Base-by-base conservation (phyloP, 2,113 vertebrate species). In the Chamaea fasciata region DNA sequence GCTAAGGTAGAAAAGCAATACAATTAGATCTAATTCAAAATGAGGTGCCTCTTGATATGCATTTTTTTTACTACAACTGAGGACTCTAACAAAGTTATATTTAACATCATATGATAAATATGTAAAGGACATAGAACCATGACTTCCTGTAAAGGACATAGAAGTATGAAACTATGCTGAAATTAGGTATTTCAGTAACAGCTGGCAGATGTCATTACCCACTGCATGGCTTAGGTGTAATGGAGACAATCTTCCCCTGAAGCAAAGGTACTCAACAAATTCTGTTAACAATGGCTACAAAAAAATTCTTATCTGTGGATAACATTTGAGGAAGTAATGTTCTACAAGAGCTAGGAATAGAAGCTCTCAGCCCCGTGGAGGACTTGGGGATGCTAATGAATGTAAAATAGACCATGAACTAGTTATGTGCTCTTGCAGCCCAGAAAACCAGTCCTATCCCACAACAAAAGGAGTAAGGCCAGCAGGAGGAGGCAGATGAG, bases 401-500 rank as follows among this genome's bases (percentile, higher is more conserved):
- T n/a, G 6, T 55, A 33, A 79, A 90, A 41, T 15, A 15, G 10
- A 12, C 41, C 28, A 8, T 35, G 24, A 76, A 11, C 21, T 8
- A 2, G 10, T 27, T 39, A 35, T 7, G 13, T 28, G 13, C 3
- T 12, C 11, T 68, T 28, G 19, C 14, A 83, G 24, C 4, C 37
- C 28, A 44, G 28, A 69, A 73, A 74, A 39, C 5, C 11, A 63
- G 2, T 3, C 6, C 2, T 18, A 21, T 6, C 2, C 9, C 84
- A 4, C 22, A 55, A 33, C 19, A 81, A 84, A 83, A 71, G 20
- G 2, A 77, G 3, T n/a, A 2, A 33, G 24, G 1, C 11, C 13
- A 80, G 27, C 14, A 50, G 4, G 3, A 37, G 0, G 0, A 64
- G 4, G 7, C 13, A 62, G 18, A 10, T 7, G 7, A 42, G 22